Base-by-base conservation (phyloP, 53 echinoderm and acorn worm genomes). In the Luidia sarsii region DNA sequence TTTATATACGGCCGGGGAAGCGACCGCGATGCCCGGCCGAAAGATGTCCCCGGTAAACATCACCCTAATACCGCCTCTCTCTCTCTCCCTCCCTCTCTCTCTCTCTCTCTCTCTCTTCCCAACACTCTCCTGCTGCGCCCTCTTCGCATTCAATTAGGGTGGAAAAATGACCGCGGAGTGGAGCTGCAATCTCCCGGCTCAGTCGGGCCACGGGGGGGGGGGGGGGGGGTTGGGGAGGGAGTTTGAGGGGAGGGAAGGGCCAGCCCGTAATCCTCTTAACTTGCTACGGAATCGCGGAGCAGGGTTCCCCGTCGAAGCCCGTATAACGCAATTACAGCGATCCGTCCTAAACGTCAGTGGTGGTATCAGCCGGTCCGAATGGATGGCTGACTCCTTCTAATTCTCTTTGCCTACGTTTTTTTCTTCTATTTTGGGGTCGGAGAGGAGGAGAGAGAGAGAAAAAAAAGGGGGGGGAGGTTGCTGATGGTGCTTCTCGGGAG, bases 61-160 rank as follows among this genome's bases (percentile, higher is more conserved):
- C 75, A 45, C 24, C 61, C n/a, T n/a, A n/a, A n/a, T n/a, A n/a
- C n/a, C n/a, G n/a, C n/a, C n/a, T n/a, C n/a, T n/a, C n/a, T 41
- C 11, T 41, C 41, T 11, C 41, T 11, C 11, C 41, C 41, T 7
- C 41, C 41, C 41, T 41, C 41, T n/a, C n/a, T n/a, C n/a, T n/a
- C n/a, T n/a, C n/a, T n/a, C n/a, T 41, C 11, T 41, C 41, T 11
- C 41, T 11, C 11, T 11, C 41, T 7, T n/a, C n/a, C n/a, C n/a
- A n/a, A n/a, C n/a, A n/a, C n/a, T n/a, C n/a, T n/a, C n/a, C n/a
- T n/a, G n/a, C n/a, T n/a, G n/a, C 23, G 14, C 39, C 27, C 74
- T 57, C 57, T 77, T n/a, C 59, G 61, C 60, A 46, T 45, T 61
- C 61, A 77, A 77, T 77, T 77, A 77, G 61, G 77, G 31, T 59